Conservation (phyloP, 2,888 invertebrate genomes). For the Tuberolachnus salignus region DNA sequence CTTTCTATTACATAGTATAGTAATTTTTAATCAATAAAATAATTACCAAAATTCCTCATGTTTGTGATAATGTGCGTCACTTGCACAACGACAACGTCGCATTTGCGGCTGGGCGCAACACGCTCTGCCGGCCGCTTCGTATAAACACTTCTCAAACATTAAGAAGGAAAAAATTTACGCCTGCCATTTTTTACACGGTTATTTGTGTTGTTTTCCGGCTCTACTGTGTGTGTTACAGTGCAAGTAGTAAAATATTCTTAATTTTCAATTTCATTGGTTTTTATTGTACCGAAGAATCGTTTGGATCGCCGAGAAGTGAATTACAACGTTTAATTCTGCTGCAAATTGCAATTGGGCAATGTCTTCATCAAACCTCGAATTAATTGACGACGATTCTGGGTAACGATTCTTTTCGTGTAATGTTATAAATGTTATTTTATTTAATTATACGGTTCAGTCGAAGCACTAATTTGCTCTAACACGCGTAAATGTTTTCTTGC, state of each 20-base stretch:
- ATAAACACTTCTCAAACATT: conserved; percentile 4
- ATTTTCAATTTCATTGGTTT: background rate
- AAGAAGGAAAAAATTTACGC: conserved; percentile 3
- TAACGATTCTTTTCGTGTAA: conserved; percentile 17
- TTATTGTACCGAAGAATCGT: conserved; percentile 15
- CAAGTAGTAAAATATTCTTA: conserved; percentile 20
- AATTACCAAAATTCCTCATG: no score
- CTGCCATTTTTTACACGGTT: conserved; percentile 36
- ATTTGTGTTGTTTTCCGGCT: conserved; percentile 38
- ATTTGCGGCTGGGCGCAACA: background rate
- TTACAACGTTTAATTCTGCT: background rate
- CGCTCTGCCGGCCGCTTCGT: conserved; percentile 39
- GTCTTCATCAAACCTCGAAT: conserved; percentile 43
- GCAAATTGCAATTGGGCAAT: background rate
- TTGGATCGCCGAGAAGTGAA: background rate
- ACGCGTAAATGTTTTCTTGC: background rate
- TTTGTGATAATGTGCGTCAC: conserved; percentile 18
- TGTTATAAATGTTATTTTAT: background rate
- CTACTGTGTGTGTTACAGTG: conserved; percentile 44
- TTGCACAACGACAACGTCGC: conserved; percentile 25
- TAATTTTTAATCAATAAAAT: no score
- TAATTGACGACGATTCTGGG: conserved; percentile 53
- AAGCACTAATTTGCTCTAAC: background rate
- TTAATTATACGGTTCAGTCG: background rate
- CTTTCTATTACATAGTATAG: no score